Evolutionary conservation across 2,113 vertebrate genomes (phyloP), one percentile per base, ranked within the genome.

Genomic region (Sinocyclocheilus rhinocerous): DNA sequence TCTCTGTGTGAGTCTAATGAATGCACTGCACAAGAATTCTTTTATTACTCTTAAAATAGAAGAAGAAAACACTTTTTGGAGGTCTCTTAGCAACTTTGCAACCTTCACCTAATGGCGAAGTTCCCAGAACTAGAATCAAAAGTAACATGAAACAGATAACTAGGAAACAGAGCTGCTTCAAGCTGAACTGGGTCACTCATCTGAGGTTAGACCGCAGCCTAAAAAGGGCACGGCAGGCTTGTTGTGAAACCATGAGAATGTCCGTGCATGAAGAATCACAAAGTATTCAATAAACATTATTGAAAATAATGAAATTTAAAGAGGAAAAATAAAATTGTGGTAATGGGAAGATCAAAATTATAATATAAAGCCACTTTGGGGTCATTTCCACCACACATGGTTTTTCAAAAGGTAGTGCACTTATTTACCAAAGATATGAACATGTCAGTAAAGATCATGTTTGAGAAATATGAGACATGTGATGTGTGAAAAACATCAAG

Each of bases 71-170:
- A 10, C n/a, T 29, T 18, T 67, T 57, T 80, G 33, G 22, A 16
- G 39, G 50, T 63, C 78, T 33, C 90, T 48, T 33, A 82, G 63
- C 80, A 82, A 82, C 75, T 55, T 52, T 18, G 8, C 75, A 52
- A 52, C 48, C 20, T 39, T 70, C 76, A 78, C 18, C 10, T 63
- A 63, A 80, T 78, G 76, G 45, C 11, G 2, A 75, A 26, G 67
- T 72, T 73, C 48, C 67, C 7, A 6, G 7, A 73, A 9, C 13
- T 42, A 73, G 50, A 36, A 20, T 42, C 48, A 18, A 59, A 82
- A 36, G 16, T 42, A 52, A 75, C 52, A 80, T 61, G 77, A 59
- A 80, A 36, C 52, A 13, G 33, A 80, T 50, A 48, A 50, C 26
- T 22, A 73, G 33, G 69, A 73, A 84, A 84, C 33, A 73, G 50